Conservation (phyloP, 2,797 vertebrate genomes). For the Scolopax rusticola region DNA sequence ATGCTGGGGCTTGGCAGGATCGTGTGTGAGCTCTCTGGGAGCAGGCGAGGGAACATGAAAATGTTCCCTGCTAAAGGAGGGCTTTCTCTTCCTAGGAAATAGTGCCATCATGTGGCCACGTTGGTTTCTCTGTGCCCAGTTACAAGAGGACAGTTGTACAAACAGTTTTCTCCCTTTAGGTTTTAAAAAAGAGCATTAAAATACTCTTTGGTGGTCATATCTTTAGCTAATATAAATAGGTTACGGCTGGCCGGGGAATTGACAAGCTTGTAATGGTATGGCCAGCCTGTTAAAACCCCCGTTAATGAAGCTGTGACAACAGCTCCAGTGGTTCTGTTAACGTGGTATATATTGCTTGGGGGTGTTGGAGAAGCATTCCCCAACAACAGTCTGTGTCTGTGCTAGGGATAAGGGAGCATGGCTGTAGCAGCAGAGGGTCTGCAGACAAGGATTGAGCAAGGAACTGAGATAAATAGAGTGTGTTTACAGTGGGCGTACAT, state of each 20-base stretch:
- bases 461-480: background rate
- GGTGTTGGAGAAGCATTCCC: background rate
- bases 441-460: background rate
- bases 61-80: background rate
- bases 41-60: background rate
- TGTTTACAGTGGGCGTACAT: background rate
- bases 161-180: background rate
- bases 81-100: constrained; percentile 41
- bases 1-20: background rate
- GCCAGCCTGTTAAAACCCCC: background rate
- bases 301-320: background rate
- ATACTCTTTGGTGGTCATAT: background rate
- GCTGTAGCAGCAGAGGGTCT: background rate
- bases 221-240: background rate
- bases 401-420: background rate
- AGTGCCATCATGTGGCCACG: constrained; percentile 61
- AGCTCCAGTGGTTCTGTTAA: background rate
- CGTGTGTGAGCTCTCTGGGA: background rate
- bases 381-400: rapidly evolving
- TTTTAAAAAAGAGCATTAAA: background rate
- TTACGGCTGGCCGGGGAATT: background rate
- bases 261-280: background rate
- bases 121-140: background rate
- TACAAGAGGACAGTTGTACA: background rate
- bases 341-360: background rate